Evolutionary conservation across 2,113 vertebrate species (phyloP).

Genomic region (Leptobrachium leishanense): DNA sequence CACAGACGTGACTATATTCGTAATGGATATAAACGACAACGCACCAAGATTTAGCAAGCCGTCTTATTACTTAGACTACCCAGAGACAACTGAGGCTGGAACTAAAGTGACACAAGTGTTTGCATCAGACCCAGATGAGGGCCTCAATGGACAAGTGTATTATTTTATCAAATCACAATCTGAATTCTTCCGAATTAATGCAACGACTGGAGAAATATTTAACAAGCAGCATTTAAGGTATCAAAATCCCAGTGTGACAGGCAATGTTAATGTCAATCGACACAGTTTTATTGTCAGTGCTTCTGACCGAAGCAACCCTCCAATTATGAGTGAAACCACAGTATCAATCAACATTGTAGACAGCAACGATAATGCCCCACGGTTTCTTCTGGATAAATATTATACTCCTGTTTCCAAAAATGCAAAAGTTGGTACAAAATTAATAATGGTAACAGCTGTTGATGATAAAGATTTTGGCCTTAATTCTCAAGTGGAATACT

Average conservation of each 20-base stretch:
- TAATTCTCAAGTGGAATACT: conserved; percentile 90
- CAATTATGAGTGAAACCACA: conserved; percentile 88
- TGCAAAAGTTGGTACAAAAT: conserved; percentile 82
- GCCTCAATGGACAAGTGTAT: conserved; percentile 88
- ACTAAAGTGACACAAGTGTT: conserved; percentile 83
- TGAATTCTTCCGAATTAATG: conserved; percentile 91
- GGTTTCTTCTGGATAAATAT: conserved; percentile 75
- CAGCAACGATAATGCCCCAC: conserved; percentile 89
- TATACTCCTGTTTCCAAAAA: conserved; percentile 94
- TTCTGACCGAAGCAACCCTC: conserved; percentile 84
- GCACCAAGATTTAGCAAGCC: conserved; percentile 87
- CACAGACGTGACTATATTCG: conserved; percentile 92
- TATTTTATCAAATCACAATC: conserved; percentile 95
- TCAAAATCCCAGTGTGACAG: conserved; percentile 80
- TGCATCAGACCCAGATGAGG: conserved; percentile 86
- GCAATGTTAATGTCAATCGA: conserved; percentile 84
- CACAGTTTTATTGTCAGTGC: conserved; percentile 95
- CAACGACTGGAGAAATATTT: conserved; percentile 87
- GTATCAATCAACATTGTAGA: conserved; percentile 91
- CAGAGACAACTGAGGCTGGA: conserved; percentile 83
- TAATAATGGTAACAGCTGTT: conserved; percentile 80
- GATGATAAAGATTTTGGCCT: conserved; percentile 92
- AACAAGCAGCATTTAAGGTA: conserved; percentile 90
- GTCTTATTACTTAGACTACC: conserved; percentile 92
- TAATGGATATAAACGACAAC: conserved; percentile 92